Conservation (phyloP, 2,797 vertebrate genomes). For the Artibeus lituratus region DNA sequence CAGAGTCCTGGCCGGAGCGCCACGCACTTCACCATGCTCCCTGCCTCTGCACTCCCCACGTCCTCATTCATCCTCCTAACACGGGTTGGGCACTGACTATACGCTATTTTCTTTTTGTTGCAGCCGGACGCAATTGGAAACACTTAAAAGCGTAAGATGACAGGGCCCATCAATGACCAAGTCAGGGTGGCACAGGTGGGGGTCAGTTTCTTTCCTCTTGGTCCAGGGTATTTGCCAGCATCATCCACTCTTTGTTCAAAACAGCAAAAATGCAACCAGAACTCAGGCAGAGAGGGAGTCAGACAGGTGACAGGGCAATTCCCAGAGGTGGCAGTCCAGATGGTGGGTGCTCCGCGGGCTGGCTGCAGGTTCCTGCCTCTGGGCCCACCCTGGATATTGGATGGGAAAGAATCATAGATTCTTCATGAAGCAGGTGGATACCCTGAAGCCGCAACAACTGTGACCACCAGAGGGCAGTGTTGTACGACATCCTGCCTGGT, state of each 20-base stretch:
- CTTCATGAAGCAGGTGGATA: not conserved
- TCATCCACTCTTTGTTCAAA: not conserved
- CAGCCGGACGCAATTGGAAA: not conserved
- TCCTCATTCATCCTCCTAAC: not conserved
- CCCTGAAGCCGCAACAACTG: not conserved
- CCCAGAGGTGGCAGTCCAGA: fast-evolving
- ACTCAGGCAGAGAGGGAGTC: not conserved
- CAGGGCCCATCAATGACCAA: not conserved
- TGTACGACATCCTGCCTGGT: not conserved
- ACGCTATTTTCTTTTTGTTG: not conserved
- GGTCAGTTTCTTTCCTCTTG: not conserved
- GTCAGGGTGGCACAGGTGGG: too few species aligned
- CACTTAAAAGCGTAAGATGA: not conserved
- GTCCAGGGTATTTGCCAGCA: not conserved
- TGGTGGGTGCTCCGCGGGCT: fast-evolving
- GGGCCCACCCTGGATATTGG: not conserved
- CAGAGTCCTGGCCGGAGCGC: not conserved
- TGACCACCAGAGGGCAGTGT: conserved; percentile 18
- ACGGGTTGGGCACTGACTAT: not conserved
- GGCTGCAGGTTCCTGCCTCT: fast-evolving
- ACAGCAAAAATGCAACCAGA: not conserved
- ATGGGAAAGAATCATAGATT: not conserved
- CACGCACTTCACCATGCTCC: fast-evolving
- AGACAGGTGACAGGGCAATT: fast-evolving
- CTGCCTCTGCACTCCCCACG: fast-evolving